phyloP scores from a whole-genome alignment of 2,888 invertebrate genomes.

The Trachelus iudaicus region DNA sequence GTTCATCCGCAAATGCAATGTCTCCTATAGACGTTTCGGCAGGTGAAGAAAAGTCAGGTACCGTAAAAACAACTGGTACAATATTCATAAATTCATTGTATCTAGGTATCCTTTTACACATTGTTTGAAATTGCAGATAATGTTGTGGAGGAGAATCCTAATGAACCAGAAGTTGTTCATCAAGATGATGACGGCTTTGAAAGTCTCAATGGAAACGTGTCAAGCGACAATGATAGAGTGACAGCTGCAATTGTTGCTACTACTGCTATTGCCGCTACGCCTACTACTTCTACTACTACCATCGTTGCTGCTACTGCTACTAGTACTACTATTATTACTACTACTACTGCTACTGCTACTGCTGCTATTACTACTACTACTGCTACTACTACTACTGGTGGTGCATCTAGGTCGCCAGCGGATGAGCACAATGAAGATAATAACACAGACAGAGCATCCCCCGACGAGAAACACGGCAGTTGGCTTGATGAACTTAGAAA shows the following conservation, averaged over 20 bases:
- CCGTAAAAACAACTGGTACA: background rate
- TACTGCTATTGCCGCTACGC: background rate
- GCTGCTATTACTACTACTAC: background rate
- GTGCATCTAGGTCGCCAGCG: background rate
- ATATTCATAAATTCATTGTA: background rate
- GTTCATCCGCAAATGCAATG: background rate
- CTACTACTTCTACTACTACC: background rate
- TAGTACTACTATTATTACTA: too few species aligned
- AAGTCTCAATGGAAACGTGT: slow-evolving; percentile 85
- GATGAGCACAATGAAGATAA: background rate
- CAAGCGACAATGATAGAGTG: slow-evolving; percentile 74
- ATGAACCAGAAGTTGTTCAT: slow-evolving; percentile 48
- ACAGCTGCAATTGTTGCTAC: slow-evolving; percentile 19
- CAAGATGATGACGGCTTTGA: slow-evolving; percentile 86
- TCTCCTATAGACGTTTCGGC: background rate
- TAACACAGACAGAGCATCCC: background rate
- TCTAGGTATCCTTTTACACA: background rate
- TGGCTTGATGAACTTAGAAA: background rate
- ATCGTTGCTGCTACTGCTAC: background rate
- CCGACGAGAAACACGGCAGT: background rate
- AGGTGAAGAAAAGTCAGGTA: background rate
- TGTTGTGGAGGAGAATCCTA: slow-evolving; percentile 38
- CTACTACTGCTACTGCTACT: too few species aligned
- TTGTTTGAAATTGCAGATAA: slow-evolving; percentile 28
- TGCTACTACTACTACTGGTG: background rate